Evolutionary conservation across 1,140 invertebrate genomes (phyloP).

Genomic region (Lucilia cuprina): DNA sequence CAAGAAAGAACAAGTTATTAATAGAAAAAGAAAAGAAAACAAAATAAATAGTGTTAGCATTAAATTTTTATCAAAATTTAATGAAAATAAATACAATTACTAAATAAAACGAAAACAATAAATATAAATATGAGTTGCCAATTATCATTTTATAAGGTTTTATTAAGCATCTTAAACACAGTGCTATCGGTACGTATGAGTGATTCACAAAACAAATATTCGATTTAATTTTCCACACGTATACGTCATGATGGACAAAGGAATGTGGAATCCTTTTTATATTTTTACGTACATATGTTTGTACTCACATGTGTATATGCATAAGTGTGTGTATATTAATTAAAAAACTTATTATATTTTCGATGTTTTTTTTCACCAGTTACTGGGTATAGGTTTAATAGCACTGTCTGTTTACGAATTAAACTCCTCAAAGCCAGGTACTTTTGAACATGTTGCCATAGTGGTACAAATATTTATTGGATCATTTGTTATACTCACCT

Average conservation of each 20-base stretch:
- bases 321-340: too few relatives aligned
- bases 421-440: conserved; percentile 54
- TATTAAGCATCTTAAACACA: conserved; percentile 54
- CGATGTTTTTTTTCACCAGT: conserved; percentile 42
- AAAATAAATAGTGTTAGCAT: not conserved
- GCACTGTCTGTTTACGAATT: conserved; percentile 55
- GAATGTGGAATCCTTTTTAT: not conserved
- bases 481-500: conserved; percentile 56
- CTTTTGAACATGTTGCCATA: conserved; percentile 56
- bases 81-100: too few relatives aligned
- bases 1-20: not conserved
- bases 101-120: not conserved
- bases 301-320: too few relatives aligned
- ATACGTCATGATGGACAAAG: not conserved
- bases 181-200: conserved; percentile 56
- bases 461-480: conserved; percentile 59
- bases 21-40: not conserved
- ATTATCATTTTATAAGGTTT: conserved; percentile 49
- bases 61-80: not conserved
- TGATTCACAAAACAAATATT: conserved; percentile 39
- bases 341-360: not conserved
- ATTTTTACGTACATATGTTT: not conserved
- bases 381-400: conserved; percentile 56
- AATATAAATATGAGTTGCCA: conserved; percentile 19
- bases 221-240: not conserved